These are phyloP conservation scores for Erebia ligea DNA, from an alignment of 2,888 invertebrate species.

Conservation along the genomic window DNA sequence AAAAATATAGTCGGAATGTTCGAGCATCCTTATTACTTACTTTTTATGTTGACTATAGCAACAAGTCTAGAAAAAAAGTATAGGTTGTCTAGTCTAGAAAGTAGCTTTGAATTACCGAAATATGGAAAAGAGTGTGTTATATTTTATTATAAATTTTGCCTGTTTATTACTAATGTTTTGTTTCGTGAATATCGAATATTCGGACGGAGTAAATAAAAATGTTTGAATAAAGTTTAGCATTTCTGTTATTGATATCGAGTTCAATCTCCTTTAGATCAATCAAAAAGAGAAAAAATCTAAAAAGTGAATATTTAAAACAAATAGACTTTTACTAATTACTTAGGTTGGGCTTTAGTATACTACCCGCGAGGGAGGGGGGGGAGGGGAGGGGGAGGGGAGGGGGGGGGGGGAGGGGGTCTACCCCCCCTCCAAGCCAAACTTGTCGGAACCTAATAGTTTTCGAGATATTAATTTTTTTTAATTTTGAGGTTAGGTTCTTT, in stretches of 20 bases:
- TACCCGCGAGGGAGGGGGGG: too few relatives aligned
- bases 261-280: neutral
- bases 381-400: too few relatives aligned
- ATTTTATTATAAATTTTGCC: too few relatives aligned
- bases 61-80: neutral
- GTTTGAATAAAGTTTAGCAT: conserved; percentile 18
- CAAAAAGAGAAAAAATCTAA: neutral
- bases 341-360: too few relatives aligned
- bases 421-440: too few relatives aligned
- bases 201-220: conserved; percentile 29
- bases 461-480: too few relatives aligned
- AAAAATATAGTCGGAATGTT: neutral
- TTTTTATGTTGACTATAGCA: neutral
- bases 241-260: conserved; percentile 21
- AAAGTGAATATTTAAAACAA: too few relatives aligned
- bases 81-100: neutral
- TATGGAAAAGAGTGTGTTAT: conserved; percentile 13
- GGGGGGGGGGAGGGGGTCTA: too few relatives aligned
- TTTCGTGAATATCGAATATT: conserved; percentile 35
- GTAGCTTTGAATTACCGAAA: neutral
- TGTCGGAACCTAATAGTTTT: too few relatives aligned
- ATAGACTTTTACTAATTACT: too few relatives aligned
- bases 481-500: too few relatives aligned
- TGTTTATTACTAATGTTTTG: conserved; percentile 31
- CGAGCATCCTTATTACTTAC: neutral